Evolutionary conservation across 2,113 vertebrate species (phyloP), one percentile per base, ranked within the genome.

Genomic region (Microcebus tavaratra): DNA sequence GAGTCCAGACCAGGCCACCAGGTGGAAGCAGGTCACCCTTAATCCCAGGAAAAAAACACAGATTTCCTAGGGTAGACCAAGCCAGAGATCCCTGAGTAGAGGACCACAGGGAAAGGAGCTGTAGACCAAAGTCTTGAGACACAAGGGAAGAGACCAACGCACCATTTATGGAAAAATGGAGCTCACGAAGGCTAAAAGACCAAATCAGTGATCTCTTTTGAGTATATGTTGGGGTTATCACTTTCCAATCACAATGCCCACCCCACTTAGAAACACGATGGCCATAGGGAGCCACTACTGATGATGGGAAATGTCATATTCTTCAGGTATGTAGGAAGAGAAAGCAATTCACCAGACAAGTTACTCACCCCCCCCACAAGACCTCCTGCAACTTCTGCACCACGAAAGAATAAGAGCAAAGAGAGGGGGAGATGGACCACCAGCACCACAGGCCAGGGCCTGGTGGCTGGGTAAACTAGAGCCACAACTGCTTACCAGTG

Each of bases 11-110:
- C 89, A 75, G 82, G 65, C 68, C 61, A 53, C 23, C 39, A 84
- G 42, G 39, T 80, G 94, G 83, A 96, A 80, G 91, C 85, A 91
- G 79, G 68, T 50, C 25, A 45, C 10, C 90, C 15, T 65, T n/a
- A 63, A 53, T 85, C 57, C 88, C 70, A 76, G 45, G 42, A 79
- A 48, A 48, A 31, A 95, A 75, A 34, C 20, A 27, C 23, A 48
- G 25, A 45, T 67, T 88, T 90, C 23, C 94, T 34, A 57, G 53
- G 17, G 18, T 14, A 85, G 29, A 68, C 42, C 65, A 36, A 87
- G 50, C 10, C 50, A 82, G 68, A 88, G 65, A 61, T 17, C 8
- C 73, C 20, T 14, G 3, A 67, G 29, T 39, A 53, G 25, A 85
- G n/a, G 27, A 31, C 6, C 42, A 45, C 31, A 34, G 31, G 59